A percentile compares a stretch with the other conserved stretches of the same genome.
phyloP scores from a whole-genome alignment of 1,140 invertebrate species.

The Wasmannia auropunctata region DNA sequence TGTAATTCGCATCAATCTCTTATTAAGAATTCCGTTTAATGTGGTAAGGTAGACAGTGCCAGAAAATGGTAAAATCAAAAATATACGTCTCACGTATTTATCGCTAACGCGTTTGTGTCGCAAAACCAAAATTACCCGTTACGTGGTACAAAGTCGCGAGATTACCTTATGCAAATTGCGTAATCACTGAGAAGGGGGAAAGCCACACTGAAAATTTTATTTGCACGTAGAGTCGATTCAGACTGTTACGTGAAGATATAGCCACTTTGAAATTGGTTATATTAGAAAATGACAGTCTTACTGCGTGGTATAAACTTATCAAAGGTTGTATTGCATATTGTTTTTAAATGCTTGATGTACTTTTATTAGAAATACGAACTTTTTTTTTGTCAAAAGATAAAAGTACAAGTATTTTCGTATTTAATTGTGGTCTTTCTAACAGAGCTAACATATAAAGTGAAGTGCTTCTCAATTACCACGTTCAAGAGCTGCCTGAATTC shows the following conservation, averaged over 20 bases:
- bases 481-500: too few species aligned
- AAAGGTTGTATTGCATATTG: too few species aligned
- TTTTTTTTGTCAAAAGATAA: too few species aligned
- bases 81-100: not conserved
- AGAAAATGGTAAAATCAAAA: not conserved
- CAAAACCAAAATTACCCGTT: too few species aligned
- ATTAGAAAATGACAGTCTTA: not conserved
- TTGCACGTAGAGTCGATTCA: not conserved
- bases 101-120: too few species aligned
- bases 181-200: not conserved
- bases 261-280: not conserved
- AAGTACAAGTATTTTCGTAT: too few species aligned
- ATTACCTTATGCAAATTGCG: not conserved
- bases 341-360: too few species aligned
- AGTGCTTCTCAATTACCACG: too few species aligned
- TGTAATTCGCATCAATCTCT: not conserved
- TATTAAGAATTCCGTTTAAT: constrained; percentile 36
- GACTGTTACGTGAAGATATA: not conserved
- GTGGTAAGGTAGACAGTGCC: too few species aligned
- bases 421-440: too few species aligned
- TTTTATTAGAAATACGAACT: too few species aligned
- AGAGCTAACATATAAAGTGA: too few species aligned
- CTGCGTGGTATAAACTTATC: not conserved
- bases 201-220: not conserved
- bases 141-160: not conserved